These are phyloP conservation scores for Triplophysa dalaica DNA, from an alignment of 2,113 vertebrate genomes.

Conservation along the genomic window DNA sequence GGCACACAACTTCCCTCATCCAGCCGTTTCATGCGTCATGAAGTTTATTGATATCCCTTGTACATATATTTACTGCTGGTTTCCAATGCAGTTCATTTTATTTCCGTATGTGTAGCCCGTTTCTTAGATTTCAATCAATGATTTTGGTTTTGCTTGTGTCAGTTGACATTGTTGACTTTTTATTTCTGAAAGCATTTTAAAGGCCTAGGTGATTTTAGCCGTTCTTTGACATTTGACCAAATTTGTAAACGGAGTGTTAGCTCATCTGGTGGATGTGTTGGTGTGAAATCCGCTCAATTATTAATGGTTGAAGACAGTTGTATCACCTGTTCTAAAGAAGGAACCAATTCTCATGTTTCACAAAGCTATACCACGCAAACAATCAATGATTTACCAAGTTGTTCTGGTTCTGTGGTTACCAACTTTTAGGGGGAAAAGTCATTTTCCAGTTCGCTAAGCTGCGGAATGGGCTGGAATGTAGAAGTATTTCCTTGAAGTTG, in stretches of 20 bases:
- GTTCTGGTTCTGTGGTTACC: constrained; percentile 28
- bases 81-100: no score
- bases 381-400: constrained; percentile 32
- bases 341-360: constrained; percentile 45
- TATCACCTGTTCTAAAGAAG: constrained; percentile 49
- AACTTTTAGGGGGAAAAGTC: constrained; percentile 36
- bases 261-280: constrained; percentile 6
- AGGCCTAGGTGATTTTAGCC: not conserved
- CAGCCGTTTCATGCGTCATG: not conserved
- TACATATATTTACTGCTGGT: not conserved
- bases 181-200: not conserved
- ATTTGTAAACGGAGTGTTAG: constrained; percentile 41
- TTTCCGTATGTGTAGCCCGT: no score
- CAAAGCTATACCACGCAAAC: constrained; percentile 6
- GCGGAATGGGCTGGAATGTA: not conserved
- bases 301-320: constrained; percentile 53
- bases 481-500: not conserved
- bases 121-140: no score
- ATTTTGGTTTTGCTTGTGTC: no score
- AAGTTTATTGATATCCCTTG: not conserved
- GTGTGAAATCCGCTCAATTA: constrained; percentile 63
- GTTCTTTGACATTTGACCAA: not conserved
- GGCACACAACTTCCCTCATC: not conserved
- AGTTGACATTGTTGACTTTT: not conserved
- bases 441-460: no score